phyloP scores from a whole-genome alignment of 2,888 invertebrate species.

The Pterostichus madidus region DNA sequence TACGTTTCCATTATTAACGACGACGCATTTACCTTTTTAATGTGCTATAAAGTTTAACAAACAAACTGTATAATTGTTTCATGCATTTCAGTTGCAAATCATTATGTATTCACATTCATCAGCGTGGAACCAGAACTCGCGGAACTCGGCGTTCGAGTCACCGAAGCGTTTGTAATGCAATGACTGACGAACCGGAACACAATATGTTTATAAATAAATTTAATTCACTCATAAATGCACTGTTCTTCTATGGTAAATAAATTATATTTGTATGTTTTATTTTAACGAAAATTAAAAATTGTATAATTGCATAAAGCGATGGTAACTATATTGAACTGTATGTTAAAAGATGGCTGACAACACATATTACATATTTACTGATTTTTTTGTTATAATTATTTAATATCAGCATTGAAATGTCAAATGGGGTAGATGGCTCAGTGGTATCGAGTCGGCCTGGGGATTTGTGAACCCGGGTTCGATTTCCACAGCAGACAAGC shows the following conservation, averaged over 20 bases:
- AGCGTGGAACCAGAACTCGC: neutral
- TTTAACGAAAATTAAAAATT: too few relatives aligned
- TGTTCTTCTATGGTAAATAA: too few relatives aligned
- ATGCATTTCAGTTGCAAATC: conserved; percentile 35
- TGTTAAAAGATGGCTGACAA: too few relatives aligned
- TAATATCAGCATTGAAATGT: too few relatives aligned
- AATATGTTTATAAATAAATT: conserved; percentile 27
- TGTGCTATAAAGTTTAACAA: conserved; percentile 44
- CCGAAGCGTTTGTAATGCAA: neutral
- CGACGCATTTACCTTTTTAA: conserved; percentile 37
- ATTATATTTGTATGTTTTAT: neutral
- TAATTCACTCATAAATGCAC: neutral
- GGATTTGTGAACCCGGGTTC: too few relatives aligned
- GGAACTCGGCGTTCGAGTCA: neutral
- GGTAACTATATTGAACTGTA: too few relatives aligned
- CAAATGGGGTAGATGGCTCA: too few relatives aligned
- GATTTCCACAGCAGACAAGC: too few relatives aligned
- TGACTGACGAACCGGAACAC: neutral
- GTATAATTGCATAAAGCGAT: too few relatives aligned
- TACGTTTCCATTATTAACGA: conserved; percentile 46
- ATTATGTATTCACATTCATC: conserved; percentile 26
- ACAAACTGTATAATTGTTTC: conserved; percentile 41
- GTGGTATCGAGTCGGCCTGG: too few relatives aligned
- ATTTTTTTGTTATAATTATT: too few relatives aligned
- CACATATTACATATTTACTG: too few relatives aligned